Evolutionary conservation across 2,888 invertebrate genomes (phyloP).

Genomic region (Aspidapion aeneum): DNA sequence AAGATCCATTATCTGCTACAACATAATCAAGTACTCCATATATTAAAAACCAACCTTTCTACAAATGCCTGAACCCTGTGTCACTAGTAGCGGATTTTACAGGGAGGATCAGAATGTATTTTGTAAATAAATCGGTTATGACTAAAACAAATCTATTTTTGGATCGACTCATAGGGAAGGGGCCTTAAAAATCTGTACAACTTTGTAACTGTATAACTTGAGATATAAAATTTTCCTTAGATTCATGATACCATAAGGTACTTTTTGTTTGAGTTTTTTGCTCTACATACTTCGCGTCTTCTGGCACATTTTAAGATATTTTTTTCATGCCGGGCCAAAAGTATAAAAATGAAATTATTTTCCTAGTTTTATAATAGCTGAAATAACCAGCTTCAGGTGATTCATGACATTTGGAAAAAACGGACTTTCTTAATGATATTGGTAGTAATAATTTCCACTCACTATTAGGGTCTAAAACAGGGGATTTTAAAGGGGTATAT

Average conservation of each 20-base stretch:
- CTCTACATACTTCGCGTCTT: constrained; percentile 14
- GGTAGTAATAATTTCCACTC: constrained; percentile 19
- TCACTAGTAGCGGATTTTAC: constrained; percentile 12
- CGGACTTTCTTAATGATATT: constrained; percentile 7
- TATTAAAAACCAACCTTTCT: constrained; percentile 21
- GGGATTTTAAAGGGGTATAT: constrained; percentile 8
- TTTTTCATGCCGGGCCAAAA: constrained; percentile 15
- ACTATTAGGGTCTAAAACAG: constrained; percentile 7
- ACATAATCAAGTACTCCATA: constrained; percentile 28
- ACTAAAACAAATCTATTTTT: constrained; percentile 18
- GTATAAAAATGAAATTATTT: constrained; percentile 7
- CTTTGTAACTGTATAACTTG: no score
- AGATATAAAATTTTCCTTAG: constrained; percentile 2
- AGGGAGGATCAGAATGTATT: constrained; percentile 13
- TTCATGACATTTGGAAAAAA: constrained; percentile 14
- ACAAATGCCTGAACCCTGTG: constrained; percentile 7
- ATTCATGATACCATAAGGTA: constrained; percentile 16
- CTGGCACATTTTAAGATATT: constrained; percentile 13
- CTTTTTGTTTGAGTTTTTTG: constrained; percentile 17
- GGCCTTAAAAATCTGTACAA: constrained; percentile 19
- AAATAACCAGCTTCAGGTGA: constrained; percentile 15
- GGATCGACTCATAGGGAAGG: constrained; percentile 12
- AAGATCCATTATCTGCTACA: constrained; percentile 29
- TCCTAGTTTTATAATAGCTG: constrained; percentile 14
- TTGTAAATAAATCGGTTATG: constrained; percentile 20